Evolutionary conservation across 37 sponge, comb jelly and placozoan species (phyloP).

Genomic region (Dysidea cf. avara): DNA sequence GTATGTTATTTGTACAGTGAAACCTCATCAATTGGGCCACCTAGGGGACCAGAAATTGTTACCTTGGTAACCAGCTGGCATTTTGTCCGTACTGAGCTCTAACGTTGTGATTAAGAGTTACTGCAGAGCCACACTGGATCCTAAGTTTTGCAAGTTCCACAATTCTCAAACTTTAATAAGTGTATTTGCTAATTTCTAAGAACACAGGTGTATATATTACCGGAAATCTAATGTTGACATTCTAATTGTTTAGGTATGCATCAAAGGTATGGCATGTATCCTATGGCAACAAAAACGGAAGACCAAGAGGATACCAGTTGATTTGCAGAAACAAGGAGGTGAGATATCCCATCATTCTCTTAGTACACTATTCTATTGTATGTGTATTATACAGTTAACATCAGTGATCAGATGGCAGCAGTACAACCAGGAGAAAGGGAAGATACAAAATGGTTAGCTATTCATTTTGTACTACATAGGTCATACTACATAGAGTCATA

Average conservation of each 20-base stretch:
- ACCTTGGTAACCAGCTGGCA: no score
- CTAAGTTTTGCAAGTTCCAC: no score
- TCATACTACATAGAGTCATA: not conserved
- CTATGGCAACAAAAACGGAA: constrained; percentile 48
- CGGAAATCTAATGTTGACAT: no score
- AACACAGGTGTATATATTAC: no score
- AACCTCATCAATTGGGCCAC: no score
- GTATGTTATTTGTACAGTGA: no score
- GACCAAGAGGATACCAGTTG: constrained; percentile 28
- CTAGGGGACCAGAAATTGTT: no score
- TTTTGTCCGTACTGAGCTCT: no score
- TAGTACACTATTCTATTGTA: not conserved
- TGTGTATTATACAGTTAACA: not conserved
- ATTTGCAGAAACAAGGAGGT: constrained; percentile 29
- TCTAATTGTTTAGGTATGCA: not conserved
- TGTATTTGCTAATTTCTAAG: no score
- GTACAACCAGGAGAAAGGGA: constrained; percentile 61
- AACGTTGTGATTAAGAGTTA: no score
- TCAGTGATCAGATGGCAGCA: not conserved
- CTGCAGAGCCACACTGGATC: no score
- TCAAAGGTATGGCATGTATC: not conserved
- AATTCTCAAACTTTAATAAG: no score
- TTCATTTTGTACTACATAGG: not conserved
- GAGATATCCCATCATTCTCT: not conserved
- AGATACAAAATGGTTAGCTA: constrained; percentile 58